A percentile compares a stretch with the other conserved stretches of the same genome.
Conservation (phyloP, 1,140 invertebrate genomes). For the Temnothorax longispinosus region DNA sequence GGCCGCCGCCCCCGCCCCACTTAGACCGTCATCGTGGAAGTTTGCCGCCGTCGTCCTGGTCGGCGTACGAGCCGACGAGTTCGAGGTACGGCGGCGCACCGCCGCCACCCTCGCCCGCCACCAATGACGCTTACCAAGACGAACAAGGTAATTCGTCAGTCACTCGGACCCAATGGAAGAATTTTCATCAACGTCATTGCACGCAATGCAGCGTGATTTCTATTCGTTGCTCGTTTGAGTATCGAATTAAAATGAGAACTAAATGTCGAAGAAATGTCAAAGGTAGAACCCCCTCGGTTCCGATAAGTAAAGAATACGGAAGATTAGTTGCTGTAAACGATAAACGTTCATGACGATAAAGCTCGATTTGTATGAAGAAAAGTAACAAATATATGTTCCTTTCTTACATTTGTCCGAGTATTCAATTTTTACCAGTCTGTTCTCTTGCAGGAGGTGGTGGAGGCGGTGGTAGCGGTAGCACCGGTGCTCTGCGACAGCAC, state of each 20-base stretch:
- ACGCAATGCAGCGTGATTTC: background rate
- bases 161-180: background rate
- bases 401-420: background rate
- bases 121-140: conserved; percentile 80
- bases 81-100: conserved; percentile 82
- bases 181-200: background rate
- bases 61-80: conserved; percentile 80
- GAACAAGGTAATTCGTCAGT: conserved; percentile 76
- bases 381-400: background rate
- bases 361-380: background rate
- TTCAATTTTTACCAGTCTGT: conserved; percentile 57
- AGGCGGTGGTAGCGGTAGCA: conserved; percentile 70
- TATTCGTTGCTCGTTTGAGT: background rate
- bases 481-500: conserved; percentile 79
- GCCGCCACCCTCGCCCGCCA: conserved; percentile 80
- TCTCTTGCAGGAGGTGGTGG: conserved; percentile 66
- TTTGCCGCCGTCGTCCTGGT: conserved; percentile 80
- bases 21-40: conserved; percentile 82
- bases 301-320: background rate
- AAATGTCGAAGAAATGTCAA: background rate
- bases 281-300: too few relatives aligned
- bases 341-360: background rate
- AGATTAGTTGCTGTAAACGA: background rate
- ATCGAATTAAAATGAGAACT: background rate
- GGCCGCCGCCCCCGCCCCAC: conserved; percentile 83